Conservation (phyloP, 2,797 vertebrate genomes). For the Myripristis murdjan region DNA sequence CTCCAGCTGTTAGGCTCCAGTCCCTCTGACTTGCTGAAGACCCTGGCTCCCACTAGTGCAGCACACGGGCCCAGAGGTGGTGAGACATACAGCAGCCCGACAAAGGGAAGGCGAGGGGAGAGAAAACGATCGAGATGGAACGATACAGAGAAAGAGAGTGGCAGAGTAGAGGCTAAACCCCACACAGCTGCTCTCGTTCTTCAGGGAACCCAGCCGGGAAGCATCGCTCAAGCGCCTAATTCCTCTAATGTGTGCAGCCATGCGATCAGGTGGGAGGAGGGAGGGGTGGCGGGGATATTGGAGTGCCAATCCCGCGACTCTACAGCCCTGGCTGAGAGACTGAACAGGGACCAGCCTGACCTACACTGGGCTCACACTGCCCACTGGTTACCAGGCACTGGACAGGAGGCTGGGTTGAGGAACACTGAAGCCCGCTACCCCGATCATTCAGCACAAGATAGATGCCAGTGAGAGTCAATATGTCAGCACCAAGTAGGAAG, state of each 20-base stretch:
- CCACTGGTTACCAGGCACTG: conserved; percentile 55
- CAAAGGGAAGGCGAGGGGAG: conserved; percentile 72
- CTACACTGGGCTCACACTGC: conserved; percentile 67
- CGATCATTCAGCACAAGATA: conserved; percentile 38
- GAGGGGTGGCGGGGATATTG: conserved; percentile 70
- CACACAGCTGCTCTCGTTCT: conserved; percentile 96
- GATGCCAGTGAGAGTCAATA: conserved; percentile 19
- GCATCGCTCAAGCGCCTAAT: conserved; percentile 92
- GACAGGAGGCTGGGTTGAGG: conserved; percentile 35
- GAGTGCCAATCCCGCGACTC: conserved; percentile 81
- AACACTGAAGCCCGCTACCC: conserved; percentile 45
- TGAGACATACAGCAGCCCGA: conserved; percentile 77
- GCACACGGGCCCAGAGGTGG: conserved; percentile 85
- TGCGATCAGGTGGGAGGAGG: conserved; percentile 81
- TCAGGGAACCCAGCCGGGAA: conserved; percentile 94
- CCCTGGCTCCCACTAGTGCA: conserved; percentile 81
- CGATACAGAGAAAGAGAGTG: conserved; percentile 69
- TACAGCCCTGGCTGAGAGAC: conserved; percentile 64
- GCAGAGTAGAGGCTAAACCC: conserved; percentile 86
- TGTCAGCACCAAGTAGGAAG: conserved; percentile 32
- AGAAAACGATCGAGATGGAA: conserved; percentile 71
- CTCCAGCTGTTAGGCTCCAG: conserved; percentile 78
- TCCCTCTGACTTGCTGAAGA: conserved; percentile 77
- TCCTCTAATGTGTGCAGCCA: conserved; percentile 93
- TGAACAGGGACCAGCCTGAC: conserved; percentile 64